A percentile compares a stretch with the other conserved stretches of the same genome.
Conservation (phyloP, 2,888 invertebrate genomes). For the Scaptomyza tumidula region DNA sequence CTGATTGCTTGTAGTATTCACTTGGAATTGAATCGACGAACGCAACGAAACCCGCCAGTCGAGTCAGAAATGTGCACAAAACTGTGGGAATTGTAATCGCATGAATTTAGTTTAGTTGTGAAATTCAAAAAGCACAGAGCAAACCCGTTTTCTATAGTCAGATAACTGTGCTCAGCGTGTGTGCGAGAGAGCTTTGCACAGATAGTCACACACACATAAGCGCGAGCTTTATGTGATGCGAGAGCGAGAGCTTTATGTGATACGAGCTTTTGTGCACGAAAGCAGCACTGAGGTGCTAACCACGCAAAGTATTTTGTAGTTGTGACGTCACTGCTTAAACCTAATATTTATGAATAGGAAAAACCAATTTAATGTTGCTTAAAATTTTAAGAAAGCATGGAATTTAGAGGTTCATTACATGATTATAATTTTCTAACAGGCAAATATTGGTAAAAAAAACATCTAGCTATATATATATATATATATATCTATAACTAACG, state of each 20-base stretch:
- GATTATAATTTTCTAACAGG: not conserved
- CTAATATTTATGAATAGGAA: not conserved
- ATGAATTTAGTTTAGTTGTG: slow-evolving; percentile 82
- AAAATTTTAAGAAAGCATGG: not conserved
- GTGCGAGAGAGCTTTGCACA: slow-evolving; percentile 35
- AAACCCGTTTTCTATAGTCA: slow-evolving; percentile 65
- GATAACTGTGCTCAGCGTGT: slow-evolving; percentile 49
- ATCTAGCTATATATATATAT: not conserved
- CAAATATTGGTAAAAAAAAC: not conserved
- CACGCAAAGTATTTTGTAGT: too few relatives aligned
- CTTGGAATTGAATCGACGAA: slow-evolving; percentile 47
- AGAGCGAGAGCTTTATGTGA: slow-evolving; percentile 35
- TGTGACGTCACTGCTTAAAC: slow-evolving; percentile 18
- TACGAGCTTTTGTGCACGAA: slow-evolving; percentile 24
- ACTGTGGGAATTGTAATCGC: slow-evolving; percentile 31
- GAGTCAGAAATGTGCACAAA: slow-evolving; percentile 34
- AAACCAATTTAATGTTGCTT: not conserved
- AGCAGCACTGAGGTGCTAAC: slow-evolving; percentile 17
- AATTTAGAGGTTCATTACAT: too few relatives aligned
- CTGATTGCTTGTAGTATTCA: slow-evolving; percentile 61
- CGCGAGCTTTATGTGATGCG: slow-evolving; percentile 21
- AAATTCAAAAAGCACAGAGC: slow-evolving; percentile 77
- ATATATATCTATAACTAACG: not conserved
- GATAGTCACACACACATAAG: slow-evolving; percentile 11
- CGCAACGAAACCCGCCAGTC: slow-evolving; percentile 5